Conservation (phyloP, 1,140 invertebrate species). For the Vanessa tameamea region DNA sequence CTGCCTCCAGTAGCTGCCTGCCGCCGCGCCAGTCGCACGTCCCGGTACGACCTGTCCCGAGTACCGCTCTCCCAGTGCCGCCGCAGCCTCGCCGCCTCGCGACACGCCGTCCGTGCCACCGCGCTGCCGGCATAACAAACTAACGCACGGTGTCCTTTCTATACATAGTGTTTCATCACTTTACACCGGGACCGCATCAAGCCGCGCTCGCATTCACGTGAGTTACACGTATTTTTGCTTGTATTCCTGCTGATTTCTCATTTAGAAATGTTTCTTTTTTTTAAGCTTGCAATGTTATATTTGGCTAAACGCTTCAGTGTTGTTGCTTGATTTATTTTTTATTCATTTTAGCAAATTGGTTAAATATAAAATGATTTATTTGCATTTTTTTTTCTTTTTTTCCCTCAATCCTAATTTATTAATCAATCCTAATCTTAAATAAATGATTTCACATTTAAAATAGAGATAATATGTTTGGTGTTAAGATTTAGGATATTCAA, state of each 20-base stretch:
- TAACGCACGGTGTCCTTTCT: constrained; percentile 49
- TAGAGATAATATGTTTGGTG: too few species aligned
- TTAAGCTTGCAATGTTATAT: constrained; percentile 17
- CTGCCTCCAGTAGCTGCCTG: constrained; percentile 58
- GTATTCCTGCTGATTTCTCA: constrained; percentile 22
- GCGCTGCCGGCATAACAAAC: constrained; percentile 64
- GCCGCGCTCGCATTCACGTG: constrained; percentile 37
- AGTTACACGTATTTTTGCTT: constrained; percentile 27
- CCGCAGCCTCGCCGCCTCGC: constrained; percentile 33
- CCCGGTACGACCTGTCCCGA: constrained; percentile 15
- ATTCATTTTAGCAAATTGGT: neutral
- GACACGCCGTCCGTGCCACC: constrained; percentile 33
- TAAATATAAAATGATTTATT: neutral
- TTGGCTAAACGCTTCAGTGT: constrained; percentile 12
- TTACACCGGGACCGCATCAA: constrained; percentile 35
- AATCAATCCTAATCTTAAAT: too few species aligned
- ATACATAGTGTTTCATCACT: constrained; percentile 55
- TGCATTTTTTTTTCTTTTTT: neutral
- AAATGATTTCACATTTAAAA: too few species aligned
- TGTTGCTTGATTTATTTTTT: neutral
- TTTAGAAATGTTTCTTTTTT: constrained; percentile 7
- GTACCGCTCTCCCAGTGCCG: constrained; percentile 32
- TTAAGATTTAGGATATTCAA: too few species aligned
- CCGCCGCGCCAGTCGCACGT: constrained; percentile 58
- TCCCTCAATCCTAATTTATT: neutral